A percentile compares a stretch with the other conserved stretches of the same genome.
Evolutionary conservation across 2,888 invertebrate genomes (phyloP).

Genomic region (Machimus rusticus): DNA sequence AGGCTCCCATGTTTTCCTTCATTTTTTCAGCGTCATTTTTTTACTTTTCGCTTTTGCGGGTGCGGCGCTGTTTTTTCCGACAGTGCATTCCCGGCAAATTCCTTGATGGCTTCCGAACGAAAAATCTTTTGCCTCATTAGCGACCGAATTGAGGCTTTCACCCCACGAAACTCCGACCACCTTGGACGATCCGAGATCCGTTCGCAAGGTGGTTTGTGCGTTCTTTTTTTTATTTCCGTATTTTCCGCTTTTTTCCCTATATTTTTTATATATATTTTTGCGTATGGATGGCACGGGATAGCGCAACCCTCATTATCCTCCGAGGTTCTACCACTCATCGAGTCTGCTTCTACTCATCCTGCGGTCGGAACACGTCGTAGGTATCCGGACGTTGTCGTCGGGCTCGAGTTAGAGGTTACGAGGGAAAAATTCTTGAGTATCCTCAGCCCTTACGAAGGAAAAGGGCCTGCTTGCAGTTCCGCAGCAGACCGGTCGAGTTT

Average conservation of each 20-base stretch:
- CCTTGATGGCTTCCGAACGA: conserved; percentile 46
- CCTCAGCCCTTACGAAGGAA: conserved; percentile 5
- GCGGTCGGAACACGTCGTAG: conserved; percentile 1
- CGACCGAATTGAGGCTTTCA: conserved; percentile 47
- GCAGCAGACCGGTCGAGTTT: conserved; percentile 24
- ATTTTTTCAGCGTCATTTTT: neutral
- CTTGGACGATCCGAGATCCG: conserved; percentile 34
- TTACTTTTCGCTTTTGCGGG: neutral
- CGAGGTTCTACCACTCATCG: neutral
- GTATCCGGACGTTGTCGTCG: conserved; percentile 16
- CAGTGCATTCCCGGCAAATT: conserved; percentile 42
- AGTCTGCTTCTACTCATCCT: conserved; percentile 25
- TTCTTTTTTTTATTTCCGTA: neutral
- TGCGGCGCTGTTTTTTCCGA: neutral
- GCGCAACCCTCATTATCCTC: conserved; percentile 26
- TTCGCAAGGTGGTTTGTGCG: conserved; percentile 38
- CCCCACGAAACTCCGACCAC: conserved; percentile 27
- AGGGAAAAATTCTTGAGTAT: conserved; percentile 10
- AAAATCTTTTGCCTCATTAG: conserved; percentile 49
- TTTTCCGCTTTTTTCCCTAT: neutral
- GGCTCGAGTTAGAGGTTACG: neutral
- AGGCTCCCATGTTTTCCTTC: neutral
- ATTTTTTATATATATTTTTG: neutral
- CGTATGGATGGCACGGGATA: conserved; percentile 25
- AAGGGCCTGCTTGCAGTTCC: conserved; percentile 27